Base-by-base conservation (phyloP, 2,888 invertebrate species). In the Yponomeuta cagnagella region DNA sequence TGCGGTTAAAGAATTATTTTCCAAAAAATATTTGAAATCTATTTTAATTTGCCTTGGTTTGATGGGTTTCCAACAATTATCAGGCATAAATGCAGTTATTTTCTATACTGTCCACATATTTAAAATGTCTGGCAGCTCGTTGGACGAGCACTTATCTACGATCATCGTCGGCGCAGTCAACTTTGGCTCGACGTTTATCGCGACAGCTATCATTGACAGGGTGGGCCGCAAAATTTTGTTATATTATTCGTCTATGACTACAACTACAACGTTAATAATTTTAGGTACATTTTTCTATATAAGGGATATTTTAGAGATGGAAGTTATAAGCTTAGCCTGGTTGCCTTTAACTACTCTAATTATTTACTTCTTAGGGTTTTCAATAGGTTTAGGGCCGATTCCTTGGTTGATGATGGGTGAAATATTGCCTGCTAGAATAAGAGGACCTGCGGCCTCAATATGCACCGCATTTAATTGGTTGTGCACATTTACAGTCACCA, bases 21-120 rank as follows among this genome's bases (percentile, higher is more conserved):
- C 92, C 71, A 93, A 93, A 65, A 94, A 94, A 75, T 95, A 98
- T 78, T 86, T 96, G 75, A 96, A 95, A 80, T 97, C 98, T 0
- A 90, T 98, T 72, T 86, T 95, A 33, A 97, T 98, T 75, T 96
- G 96, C 2, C 86, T 98, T 72, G 96, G 97, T 0, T 93, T 99
- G 70, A 98, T 98, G 98, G 95, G 97, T 74, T 98, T 98, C 90
- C 99, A 99, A 87, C 99, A 99, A 84, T 87, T 98, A 79, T 97
- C 96, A 73, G 98, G 98, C 33, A 98, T 98, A 76, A 99, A 99
- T 86, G 98, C 98, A 8, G 96, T 99, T 71, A 98, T 99, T 84
- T 98, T 98, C 89, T 98, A 98, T 82, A 97, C 98, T 0, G 97
- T 96, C 0, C 93, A 93, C 74, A 98, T 99, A 77, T 98, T 98